phyloP scores from a whole-genome alignment of 2,113 vertebrate genomes.

The Haemorhous mexicanus region DNA sequence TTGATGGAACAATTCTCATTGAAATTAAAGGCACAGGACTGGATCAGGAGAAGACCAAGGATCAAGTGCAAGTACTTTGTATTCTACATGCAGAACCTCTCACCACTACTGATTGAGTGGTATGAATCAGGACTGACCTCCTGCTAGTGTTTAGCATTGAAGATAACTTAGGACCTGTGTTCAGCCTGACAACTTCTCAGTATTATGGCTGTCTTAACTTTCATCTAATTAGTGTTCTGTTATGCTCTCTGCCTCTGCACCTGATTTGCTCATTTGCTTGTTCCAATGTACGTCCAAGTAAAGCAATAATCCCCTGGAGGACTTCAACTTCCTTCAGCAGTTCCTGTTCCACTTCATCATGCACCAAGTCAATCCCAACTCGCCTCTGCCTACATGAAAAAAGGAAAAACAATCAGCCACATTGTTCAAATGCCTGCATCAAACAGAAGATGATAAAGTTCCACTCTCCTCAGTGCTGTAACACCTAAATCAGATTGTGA shows the following conservation, averaged over 20 bases:
- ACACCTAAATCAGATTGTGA: neutral
- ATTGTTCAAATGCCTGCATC: neutral
- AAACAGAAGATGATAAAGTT: neutral
- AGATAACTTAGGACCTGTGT: neutral
- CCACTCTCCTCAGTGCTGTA: neutral
- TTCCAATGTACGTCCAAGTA: constrained; percentile 79
- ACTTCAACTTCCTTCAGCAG: constrained; percentile 83
- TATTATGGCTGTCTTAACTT: neutral
- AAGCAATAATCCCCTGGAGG: constrained; percentile 66
- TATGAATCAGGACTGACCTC: neutral
- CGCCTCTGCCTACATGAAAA: constrained; percentile 76
- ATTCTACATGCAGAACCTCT: neutral
- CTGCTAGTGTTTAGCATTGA: neutral
- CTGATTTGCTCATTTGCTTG: constrained; percentile 88
- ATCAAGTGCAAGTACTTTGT: neutral
- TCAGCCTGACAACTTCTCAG: neutral
- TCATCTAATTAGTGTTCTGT: neutral
- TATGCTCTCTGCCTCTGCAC: constrained; percentile 47
- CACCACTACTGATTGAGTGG: neutral
- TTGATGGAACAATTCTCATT: neutral
- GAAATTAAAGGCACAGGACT: neutral
- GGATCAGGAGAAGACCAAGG: neutral
- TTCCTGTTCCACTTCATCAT: constrained; percentile 82
- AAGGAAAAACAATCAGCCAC: neutral
- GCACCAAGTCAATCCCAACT: constrained; percentile 76